These are phyloP conservation scores for Pristionchus entomophagus DNA, from an alignment of 2,888 invertebrate species.

Conservation along the genomic window DNA sequence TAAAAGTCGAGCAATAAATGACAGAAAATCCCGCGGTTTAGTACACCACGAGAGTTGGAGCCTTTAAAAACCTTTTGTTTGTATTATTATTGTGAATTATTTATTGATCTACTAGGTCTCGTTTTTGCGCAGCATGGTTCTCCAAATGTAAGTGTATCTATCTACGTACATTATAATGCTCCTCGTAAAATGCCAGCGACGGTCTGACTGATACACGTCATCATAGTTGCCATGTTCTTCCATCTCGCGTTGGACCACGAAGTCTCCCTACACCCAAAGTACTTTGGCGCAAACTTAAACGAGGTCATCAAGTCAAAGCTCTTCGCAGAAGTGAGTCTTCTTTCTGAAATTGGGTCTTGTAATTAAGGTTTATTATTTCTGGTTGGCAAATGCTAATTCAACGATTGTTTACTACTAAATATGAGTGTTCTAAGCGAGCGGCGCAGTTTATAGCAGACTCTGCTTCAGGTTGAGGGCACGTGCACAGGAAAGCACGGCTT, in stretches of 20 bases:
- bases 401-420: neutral
- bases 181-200: neutral
- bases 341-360: neutral
- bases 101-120: too few relatives aligned
- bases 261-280: conserved; percentile 95
- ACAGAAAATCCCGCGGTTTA: neutral
- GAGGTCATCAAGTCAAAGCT: conserved; percentile 98
- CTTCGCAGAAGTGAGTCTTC: conserved; percentile 88
- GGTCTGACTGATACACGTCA: conserved; percentile 26
- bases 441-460: neutral
- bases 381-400: neutral
- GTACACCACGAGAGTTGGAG: neutral
- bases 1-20: neutral
- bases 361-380: neutral
- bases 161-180: neutral
- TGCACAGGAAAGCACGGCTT: conserved; percentile 99
- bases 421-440: neutral
- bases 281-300: conserved; percentile 96
- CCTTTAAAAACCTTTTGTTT: neutral
- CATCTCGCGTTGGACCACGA: conserved; percentile 98
- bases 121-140: too few relatives aligned
- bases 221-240: conserved; percentile 74
- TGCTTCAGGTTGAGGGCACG: conserved; percentile 86
- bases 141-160: too few relatives aligned
- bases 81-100: neutral